A percentile compares a stretch with the other conserved stretches of the same genome.
Conservation (phyloP, 2,888 invertebrate species). For the Xiphydria camelus region DNA sequence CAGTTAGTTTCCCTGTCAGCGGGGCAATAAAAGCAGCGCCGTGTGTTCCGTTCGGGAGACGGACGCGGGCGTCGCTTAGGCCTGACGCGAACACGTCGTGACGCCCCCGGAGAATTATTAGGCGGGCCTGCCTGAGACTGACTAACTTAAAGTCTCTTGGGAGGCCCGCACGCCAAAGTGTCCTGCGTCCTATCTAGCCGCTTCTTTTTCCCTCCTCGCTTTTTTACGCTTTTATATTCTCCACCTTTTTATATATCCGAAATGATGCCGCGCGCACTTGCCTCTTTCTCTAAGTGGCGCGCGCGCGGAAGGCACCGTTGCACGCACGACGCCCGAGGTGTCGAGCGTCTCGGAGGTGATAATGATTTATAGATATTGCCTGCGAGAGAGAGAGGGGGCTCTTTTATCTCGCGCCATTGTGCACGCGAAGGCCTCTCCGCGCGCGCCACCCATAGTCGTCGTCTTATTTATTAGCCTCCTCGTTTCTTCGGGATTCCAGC, state of each 20-base stretch:
- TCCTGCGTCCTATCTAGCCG: conserved; percentile 15
- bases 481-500: background rate
- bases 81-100: conserved; percentile 50
- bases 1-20: conserved; percentile 19
- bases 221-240: background rate
- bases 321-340: too few relatives aligned
- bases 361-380: too few relatives aligned
- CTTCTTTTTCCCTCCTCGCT: background rate
- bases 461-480: background rate
- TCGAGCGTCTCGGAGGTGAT: too few relatives aligned
- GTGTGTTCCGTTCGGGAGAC: conserved; percentile 35
- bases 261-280: background rate
- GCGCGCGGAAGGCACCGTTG: too few relatives aligned
- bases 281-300: background rate
- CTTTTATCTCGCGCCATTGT: background rate
- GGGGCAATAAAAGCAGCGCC: conserved; percentile 28
- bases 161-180: conserved; percentile 17
- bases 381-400: background rate
- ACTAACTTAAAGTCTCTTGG: conserved; percentile 13
- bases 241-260: too few relatives aligned
- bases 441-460: background rate
- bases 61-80: conserved; percentile 50
- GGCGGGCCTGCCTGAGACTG: conserved; percentile 40
- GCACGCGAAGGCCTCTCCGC: background rate
- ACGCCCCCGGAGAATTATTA: conserved; percentile 51